Percentiles rank a stretch among this genome's conserved stretches.
Evolutionary conservation across 2,113 vertebrate species (phyloP).

Genomic region (Synchiropus splendidus): DNA sequence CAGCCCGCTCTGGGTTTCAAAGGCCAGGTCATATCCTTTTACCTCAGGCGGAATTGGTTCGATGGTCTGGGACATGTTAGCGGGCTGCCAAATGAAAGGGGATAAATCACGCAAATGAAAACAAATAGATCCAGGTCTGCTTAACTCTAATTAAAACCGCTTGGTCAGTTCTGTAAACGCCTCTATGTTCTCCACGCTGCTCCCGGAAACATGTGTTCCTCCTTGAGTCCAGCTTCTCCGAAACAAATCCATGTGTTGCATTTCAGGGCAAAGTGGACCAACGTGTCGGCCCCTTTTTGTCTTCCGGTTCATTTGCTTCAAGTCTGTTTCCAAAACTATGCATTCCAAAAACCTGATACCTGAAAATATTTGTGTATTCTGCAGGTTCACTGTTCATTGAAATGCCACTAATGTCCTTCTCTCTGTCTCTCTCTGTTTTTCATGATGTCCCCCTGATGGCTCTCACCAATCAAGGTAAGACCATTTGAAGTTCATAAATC

Average conservation of each 20-base stretch:
- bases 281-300: not conserved
- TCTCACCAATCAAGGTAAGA: slow-evolving; percentile 33
- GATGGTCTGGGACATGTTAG: slow-evolving; percentile 61
- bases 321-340: no score
- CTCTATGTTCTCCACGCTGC: slow-evolving; percentile 37
- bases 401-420: slow-evolving; percentile 15
- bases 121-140: slow-evolving; percentile 59
- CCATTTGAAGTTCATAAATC: not conserved
- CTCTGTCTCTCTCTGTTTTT: not conserved
- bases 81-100: slow-evolving; percentile 68
- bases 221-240: slow-evolving; percentile 39
- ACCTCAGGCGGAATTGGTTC: slow-evolving; percentile 38
- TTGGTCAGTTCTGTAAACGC: slow-evolving; percentile 40
- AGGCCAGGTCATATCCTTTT: slow-evolving; percentile 48
- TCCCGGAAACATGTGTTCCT: slow-evolving; percentile 60
- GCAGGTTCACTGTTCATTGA: not conserved
- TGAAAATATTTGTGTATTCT: not conserved
- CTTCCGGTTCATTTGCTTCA: not conserved
- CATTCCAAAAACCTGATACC: no score
- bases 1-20: slow-evolving; percentile 16
- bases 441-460: slow-evolving; percentile 3
- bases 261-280: no score
- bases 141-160: slow-evolving; percentile 60
- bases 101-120: slow-evolving; percentile 71
- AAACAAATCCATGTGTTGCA: slow-evolving; percentile 46